phyloP scores from a whole-genome alignment of 2,797 vertebrate genomes.

The Rhabdomys pumilio region DNA sequence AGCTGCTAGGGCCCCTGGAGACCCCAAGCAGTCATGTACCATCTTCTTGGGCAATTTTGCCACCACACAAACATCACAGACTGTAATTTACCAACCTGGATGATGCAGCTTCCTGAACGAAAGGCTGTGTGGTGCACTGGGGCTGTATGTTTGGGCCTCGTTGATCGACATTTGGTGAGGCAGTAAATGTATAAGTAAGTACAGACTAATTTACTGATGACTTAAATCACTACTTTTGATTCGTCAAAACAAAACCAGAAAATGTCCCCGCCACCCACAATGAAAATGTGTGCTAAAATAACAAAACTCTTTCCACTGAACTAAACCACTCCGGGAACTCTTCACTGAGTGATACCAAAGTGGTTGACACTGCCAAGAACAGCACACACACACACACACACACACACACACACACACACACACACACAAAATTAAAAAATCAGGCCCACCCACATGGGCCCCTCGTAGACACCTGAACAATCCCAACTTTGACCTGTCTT shows the following conservation, averaged over 20 bases:
- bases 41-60: background rate
- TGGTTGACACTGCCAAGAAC: background rate
- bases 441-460: background rate
- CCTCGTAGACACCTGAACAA: background rate
- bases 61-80: background rate
- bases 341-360: background rate
- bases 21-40: background rate
- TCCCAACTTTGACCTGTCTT: background rate
- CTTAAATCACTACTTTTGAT: constrained; percentile 19
- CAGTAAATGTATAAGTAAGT: background rate
- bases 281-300: constrained; percentile 47
- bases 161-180: background rate
- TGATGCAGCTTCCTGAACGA: too few relatives aligned
- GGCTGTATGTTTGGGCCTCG: background rate
- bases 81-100: background rate
- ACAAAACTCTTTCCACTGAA: constrained; percentile 50
- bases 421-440: background rate
- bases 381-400: background rate
- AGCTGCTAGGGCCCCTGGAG: constrained; percentile 9
- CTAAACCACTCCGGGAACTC: background rate
- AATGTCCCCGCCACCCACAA: background rate
- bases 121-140: background rate
- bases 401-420: too few relatives aligned
- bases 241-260: constrained; percentile 58
- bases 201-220: background rate